Percentiles rank a stretch among this genome's conserved stretches.
phyloP scores from a whole-genome alignment of 2,888 invertebrate species.

The Epiblema foenella region DNA sequence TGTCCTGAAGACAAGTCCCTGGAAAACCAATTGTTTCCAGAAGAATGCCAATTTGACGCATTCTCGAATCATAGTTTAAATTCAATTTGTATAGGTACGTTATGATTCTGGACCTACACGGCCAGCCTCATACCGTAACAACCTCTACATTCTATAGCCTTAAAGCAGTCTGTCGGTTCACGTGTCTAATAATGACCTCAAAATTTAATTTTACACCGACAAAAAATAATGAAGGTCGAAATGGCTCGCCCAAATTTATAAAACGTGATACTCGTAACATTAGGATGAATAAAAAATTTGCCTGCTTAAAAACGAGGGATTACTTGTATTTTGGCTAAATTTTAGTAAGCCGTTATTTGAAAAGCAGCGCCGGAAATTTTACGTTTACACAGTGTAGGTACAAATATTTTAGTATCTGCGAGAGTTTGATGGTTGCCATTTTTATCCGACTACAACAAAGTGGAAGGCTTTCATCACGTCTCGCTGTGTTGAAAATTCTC shows the following conservation, averaged over 20 bases:
- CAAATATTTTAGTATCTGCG: constrained; percentile 1
- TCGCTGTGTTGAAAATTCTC: too few relatives aligned
- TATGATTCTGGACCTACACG: too few relatives aligned
- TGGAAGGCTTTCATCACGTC: too few relatives aligned
- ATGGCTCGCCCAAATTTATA: constrained; percentile 32
- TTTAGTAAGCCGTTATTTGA: constrained; percentile 28
- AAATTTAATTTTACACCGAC: constrained; percentile 28
- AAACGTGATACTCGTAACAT: constrained; percentile 22
- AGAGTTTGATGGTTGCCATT: too few relatives aligned
- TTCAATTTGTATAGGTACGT: too few relatives aligned
- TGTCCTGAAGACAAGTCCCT: too few relatives aligned
- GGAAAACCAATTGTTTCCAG: too few relatives aligned
- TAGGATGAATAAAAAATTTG: constrained; percentile 16
- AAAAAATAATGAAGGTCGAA: constrained; percentile 40
- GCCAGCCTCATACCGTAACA: too few relatives aligned
- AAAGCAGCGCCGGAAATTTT: constrained; percentile 14
- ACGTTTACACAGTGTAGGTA: not conserved
- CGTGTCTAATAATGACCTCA: constrained; percentile 32
- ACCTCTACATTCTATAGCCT: too few relatives aligned
- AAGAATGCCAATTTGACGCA: too few relatives aligned
- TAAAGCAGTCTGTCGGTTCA: constrained; percentile 4
- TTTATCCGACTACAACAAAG: too few relatives aligned
- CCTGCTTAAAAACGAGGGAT: constrained; percentile 26
- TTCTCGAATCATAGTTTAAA: too few relatives aligned
- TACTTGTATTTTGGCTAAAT: constrained; percentile 13